These are phyloP conservation scores for Melanchra persicariae DNA, from an alignment of 2,888 invertebrate genomes.

Conservation along the genomic window DNA sequence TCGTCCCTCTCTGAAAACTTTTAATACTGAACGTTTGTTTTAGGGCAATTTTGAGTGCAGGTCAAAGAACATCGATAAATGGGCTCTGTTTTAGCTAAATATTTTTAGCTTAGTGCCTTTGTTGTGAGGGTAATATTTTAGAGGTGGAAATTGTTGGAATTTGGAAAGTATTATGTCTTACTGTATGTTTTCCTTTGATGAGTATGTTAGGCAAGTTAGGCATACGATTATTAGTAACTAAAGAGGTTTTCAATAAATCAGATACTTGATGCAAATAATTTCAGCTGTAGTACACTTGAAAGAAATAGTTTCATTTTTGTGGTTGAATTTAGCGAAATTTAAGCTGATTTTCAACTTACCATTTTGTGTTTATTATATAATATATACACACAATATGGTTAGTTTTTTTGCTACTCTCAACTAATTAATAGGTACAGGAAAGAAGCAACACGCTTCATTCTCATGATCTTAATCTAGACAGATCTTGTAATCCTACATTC, in stretches of 20 bases:
- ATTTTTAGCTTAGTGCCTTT: slow-evolving; percentile 24
- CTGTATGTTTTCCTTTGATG: not conserved
- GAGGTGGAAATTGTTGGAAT: not conserved
- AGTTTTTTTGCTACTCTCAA: not conserved
- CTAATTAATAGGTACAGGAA: too few relatives aligned
- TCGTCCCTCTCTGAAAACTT: slow-evolving; percentile 76
- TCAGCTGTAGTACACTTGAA: not conserved
- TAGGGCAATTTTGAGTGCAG: slow-evolving; percentile 76
- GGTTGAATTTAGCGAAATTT: not conserved
- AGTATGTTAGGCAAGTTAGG: too few relatives aligned
- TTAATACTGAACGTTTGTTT: slow-evolving; percentile 83
- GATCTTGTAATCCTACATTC: not conserved
- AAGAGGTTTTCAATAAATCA: too few relatives aligned
- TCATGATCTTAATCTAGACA: not conserved
- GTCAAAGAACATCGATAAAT: slow-evolving; percentile 54
- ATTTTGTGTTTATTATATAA: too few relatives aligned
- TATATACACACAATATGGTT: too few relatives aligned
- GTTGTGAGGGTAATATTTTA: not conserved
- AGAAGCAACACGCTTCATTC: not conserved
- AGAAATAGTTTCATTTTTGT: not conserved
- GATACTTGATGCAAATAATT: too few relatives aligned
- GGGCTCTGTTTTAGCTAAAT: slow-evolving; percentile 27
- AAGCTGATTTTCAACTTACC: not conserved
- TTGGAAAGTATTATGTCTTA: not conserved
- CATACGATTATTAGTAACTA: too few relatives aligned